Evolutionary conservation across 2,888 invertebrate genomes (phyloP), one percentile per base, ranked within the genome.

Genomic region (Hylaea fasciaria): DNA sequence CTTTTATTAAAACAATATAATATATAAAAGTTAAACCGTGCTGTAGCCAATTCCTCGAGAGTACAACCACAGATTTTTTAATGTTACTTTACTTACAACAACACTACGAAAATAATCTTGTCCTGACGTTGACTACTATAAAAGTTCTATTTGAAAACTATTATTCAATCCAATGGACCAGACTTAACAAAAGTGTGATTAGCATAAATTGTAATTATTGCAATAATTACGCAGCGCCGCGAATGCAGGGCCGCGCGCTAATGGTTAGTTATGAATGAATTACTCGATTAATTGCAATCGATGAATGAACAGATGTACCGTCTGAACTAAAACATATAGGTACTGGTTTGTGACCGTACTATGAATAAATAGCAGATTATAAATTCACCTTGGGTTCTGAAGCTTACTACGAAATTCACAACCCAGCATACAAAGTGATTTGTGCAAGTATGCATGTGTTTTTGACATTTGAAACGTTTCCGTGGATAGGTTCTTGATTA

Each of bases 401-500:
- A 64, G 59, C 69, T 72, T 81, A 77, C 80, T 72, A 79, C 75
- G 81, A 80, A 82, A 72, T 72, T 68, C 62, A 71, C 77, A 68
- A 71, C 58, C 61, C 56, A 61, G 80, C 77, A 82, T 81, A 80
- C 80, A 68, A 74, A 79, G 63, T 57, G 40, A 7, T 10, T 7
- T 32, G 9, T 8, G 32, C 32, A 7, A 32, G 32, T 32, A 2
- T 47, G 50, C 41, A 58, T 68, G 66, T 69, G 72, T 70, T 73
- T 72, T 70, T 62, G 60, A 75, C 73, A 74, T 78, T 75, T 75
- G 58, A 69, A 72, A 70, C 41, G 60, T 61, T 68, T 69, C 71
- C 77, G 78, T 81, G 80, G 64, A 50, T 11, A 48, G 72, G 49
- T 68, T 77, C 56, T 57, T 57, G 63, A 74, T 63, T 63, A 51